phyloP scores from a whole-genome alignment of 2,888 invertebrate species.

The Geophilus truncorum region DNA sequence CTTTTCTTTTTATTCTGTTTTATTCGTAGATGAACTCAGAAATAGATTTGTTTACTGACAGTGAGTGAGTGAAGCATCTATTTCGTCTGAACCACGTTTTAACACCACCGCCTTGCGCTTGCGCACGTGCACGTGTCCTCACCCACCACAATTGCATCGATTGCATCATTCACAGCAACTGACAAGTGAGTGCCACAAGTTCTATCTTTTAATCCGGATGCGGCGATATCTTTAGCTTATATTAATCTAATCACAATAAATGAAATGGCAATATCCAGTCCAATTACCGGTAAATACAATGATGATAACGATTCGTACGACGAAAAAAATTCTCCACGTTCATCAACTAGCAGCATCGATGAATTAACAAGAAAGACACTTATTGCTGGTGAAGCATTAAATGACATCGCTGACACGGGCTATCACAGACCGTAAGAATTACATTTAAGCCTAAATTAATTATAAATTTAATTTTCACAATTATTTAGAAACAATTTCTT shows the following conservation, averaged over 20 bases:
- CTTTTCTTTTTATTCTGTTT: too few species aligned
- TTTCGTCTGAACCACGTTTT: too few species aligned
- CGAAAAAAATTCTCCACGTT: neutral
- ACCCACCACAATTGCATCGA: neutral
- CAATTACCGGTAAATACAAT: neutral
- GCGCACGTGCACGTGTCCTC: neutral
- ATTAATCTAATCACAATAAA: neutral
- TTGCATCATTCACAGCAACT: neutral
- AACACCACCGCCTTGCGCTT: neutral
- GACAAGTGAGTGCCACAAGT: neutral
- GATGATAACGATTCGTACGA: neutral
- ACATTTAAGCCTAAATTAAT: neutral
- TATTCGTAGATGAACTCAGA: too few species aligned
- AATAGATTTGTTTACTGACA: too few species aligned
- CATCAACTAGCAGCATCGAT: neutral
- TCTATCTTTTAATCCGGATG: neutral
- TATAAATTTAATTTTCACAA: too few species aligned
- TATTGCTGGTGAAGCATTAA: neutral
- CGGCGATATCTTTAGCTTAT: neutral
- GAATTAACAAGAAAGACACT: neutral
- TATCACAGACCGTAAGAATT: neutral
- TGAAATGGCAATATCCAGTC: neutral
- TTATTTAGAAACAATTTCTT: too few species aligned
- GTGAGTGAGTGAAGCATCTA: too few species aligned
- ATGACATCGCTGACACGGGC: neutral